Evolutionary conservation across 2,797 vertebrate species (phyloP), one percentile per base, ranked within the genome.

Genomic region (Enoplosus armatus): DNA sequence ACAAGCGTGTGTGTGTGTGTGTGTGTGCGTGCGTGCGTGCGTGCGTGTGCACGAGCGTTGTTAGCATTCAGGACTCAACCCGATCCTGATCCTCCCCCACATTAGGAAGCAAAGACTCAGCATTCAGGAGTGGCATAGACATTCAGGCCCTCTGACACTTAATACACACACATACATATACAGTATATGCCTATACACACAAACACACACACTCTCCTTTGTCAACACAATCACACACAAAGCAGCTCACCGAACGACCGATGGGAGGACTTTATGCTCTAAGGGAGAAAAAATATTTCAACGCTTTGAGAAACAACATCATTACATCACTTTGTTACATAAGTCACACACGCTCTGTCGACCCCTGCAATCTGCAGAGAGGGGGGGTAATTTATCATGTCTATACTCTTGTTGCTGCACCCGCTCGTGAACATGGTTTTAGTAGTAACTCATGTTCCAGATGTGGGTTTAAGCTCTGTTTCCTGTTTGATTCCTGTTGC

Each of bases 241-340:
- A 68, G 61, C 59, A 63, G 82, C 73, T 66, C 63, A 33, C 61
- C 12, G 2, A 63, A 54, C 43, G 6, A 54, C 66, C 4, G 35
- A 63, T 4, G 11, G 77, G 70, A 75, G 39, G 70, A 76, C 75
- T 87, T 86, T 51, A 37, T 75, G 48, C 85, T 90, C 24, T 33
- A 62, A 68, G 76, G 26, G 60, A 35, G 29, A 71, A 77, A 62
- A 64, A 79, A 66, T 55, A 85, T 89, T 78, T 87, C 63, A 75
- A 3, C 10, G 75, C 84, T 83, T 77, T 79, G 83, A 93, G 87
- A 87, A 91, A 82, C 76, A 83, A 77, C 85, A 88, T 77, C 74
- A 86, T 93, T 90, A 89, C 87, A 80, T 93, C 89, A 93, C 61
- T 4, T 67, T 24, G 85, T 93, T 92, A 87, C 83, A 82, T 91